Evolutionary conservation across 2,797 vertebrate species (phyloP).

Genomic region (Pelodytes ibericus): DNA sequence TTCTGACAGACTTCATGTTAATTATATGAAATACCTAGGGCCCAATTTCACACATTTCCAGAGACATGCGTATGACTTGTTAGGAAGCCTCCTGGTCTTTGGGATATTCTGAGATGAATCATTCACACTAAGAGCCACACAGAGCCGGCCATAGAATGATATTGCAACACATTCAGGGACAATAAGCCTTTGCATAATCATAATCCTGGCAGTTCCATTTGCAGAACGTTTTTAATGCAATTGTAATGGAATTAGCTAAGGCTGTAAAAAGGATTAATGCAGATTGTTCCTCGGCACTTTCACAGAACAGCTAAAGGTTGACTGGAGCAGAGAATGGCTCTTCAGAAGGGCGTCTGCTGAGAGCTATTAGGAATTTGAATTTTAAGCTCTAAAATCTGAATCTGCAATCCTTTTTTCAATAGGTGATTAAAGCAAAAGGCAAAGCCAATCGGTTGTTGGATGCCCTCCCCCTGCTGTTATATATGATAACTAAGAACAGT

Average conservation of each 20-base stretch:
- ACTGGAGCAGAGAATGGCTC: slow-evolving; percentile 46
- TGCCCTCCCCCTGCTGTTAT: slow-evolving; percentile 30
- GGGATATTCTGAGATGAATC: slow-evolving; percentile 38
- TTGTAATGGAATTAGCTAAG: slow-evolving; percentile 54
- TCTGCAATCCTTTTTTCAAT: slow-evolving; percentile 51
- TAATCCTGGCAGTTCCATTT: slow-evolving; percentile 51
- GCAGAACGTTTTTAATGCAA: slow-evolving; percentile 53
- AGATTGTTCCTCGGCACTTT: slow-evolving; percentile 40
- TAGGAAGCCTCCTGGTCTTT: slow-evolving; percentile 26
- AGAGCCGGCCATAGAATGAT: slow-evolving; percentile 37
- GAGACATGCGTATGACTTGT: slow-evolving; percentile 23
- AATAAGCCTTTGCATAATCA: slow-evolving; percentile 53
- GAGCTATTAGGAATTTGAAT: slow-evolving; percentile 54
- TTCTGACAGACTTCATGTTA: slow-evolving; percentile 11
- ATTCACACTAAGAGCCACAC: slow-evolving; percentile 33
- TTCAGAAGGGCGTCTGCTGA: slow-evolving; percentile 48
- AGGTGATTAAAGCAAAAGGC: slow-evolving; percentile 50
- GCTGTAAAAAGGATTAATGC: slow-evolving; percentile 55
- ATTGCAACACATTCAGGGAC: slow-evolving; percentile 30
- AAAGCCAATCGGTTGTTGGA: slow-evolving; percentile 46
- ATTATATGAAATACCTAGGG: slow-evolving; percentile 32
- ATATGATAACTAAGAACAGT: slow-evolving; percentile 37
- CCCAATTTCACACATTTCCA: slow-evolving; percentile 28
- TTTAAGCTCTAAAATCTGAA: slow-evolving; percentile 48
- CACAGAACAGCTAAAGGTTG: slow-evolving; percentile 45